Evolutionary conservation across 2,888 invertebrate genomes (phyloP), one percentile per base, ranked within the genome.

Genomic region (Pteria penguin): DNA sequence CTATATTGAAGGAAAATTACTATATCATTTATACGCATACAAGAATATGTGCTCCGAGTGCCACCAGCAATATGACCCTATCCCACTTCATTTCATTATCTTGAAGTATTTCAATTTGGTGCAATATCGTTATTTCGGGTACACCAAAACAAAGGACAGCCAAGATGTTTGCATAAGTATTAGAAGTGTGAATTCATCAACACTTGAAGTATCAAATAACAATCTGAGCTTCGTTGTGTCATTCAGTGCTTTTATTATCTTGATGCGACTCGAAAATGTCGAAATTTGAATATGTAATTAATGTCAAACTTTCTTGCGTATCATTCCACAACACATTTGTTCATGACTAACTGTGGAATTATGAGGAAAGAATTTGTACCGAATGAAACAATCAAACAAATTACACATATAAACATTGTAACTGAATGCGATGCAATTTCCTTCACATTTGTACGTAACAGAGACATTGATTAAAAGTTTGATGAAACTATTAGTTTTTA

Each of bases 221-320:
- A 45, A 8, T 45, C 18, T 45, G 8, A 14, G 45, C 11, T 14
- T 45, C 18, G 45, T 18, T 45, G 18, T 45, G 45, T 45, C 45
- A 45, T 18, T 45, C 18, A 8, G 45, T 45, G 68, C 33, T 52
- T 68, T 57, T 68, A 57, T 68, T 68, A 68, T 68, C 18, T 33
- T 29, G 57, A 68, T 68, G 57, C 57, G 57, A 68, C 57, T 54
- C 33, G 57, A 55, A 68, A 68, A 57, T 26, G 54, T 68, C 33
- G 58, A 27, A 57, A 68, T 45, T 45, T 18, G 45, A 45, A 8
- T 18, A 45, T 45, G 45, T 18, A 45, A 45, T 45, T 45, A 45
- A 8, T 45, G 45, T 45, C 45, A 45, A 8, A 45, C 18, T 45
- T 45, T 45, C 8, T 8, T 14, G 45, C 8, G 8, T 14, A 14